Evolutionary conservation across 2,797 vertebrate genomes (phyloP).

Genomic region (Bovichtus diacanthus): DNA sequence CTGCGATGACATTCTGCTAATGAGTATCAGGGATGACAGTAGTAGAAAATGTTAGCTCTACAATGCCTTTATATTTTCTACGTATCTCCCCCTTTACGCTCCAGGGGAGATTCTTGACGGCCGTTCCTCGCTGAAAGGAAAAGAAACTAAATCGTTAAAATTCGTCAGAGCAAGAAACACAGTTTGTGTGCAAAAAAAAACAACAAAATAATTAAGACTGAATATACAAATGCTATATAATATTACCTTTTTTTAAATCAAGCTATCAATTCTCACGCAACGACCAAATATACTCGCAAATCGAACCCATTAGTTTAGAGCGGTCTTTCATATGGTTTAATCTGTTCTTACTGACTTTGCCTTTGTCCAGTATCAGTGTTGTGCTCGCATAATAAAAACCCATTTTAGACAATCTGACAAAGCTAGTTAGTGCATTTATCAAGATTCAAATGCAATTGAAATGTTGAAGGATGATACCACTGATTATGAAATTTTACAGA

Average conservation of each 20-base stretch:
- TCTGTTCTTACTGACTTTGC: conserved; percentile 38
- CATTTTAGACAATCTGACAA: conserved; percentile 24
- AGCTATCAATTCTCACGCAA: conserved; percentile 16
- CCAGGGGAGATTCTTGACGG: conserved; percentile 17
- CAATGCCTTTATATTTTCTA: conserved; percentile 61
- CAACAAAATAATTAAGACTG: conserved; percentile 17
- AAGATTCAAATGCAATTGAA: not conserved
- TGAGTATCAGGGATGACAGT: conserved; percentile 52
- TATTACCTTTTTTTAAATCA: conserved; percentile 3
- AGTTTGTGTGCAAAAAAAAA: conserved; percentile 31
- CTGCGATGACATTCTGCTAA: conserved; percentile 39
- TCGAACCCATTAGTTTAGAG: conserved; percentile 4
- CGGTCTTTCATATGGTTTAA: conserved; percentile 1
- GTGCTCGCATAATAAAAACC: conserved; percentile 41
- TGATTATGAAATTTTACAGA: conserved; percentile 1
- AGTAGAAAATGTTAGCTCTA: conserved; percentile 36
- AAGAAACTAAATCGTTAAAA: conserved; percentile 1
- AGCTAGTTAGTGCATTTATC: conserved; percentile 24
- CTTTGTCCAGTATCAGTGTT: conserved; percentile 43
- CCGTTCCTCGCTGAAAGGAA: conserved; percentile 25
- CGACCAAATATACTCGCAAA: conserved; percentile 1
- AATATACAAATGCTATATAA: conserved; percentile 35
- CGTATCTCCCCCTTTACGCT: conserved; percentile 34
- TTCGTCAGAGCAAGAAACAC: not conserved
- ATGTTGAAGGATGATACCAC: conserved; percentile 25